Evolutionary conservation across 2,797 vertebrate species (phyloP).

Genomic region (Sebastes nivosus): DNA sequence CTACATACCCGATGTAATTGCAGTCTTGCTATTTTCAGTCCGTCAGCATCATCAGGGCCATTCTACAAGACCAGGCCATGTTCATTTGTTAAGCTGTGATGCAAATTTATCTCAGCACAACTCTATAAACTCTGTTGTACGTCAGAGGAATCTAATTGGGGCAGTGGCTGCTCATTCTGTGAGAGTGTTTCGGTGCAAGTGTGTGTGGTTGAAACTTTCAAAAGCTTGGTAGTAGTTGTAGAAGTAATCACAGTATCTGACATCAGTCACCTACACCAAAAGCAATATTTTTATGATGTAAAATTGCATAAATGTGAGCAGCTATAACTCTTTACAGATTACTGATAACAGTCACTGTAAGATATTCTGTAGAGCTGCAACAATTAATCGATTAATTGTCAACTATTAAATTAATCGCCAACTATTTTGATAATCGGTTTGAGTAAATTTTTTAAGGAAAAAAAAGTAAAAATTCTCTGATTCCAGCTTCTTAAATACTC

Average conservation of each 20-base stretch:
- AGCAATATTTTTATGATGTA: background rate
- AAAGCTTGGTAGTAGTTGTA: background rate
- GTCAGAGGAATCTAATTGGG: background rate
- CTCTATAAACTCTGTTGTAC: background rate
- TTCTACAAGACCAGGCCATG: background rate
- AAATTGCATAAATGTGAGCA: background rate
- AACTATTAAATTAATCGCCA: too few species aligned
- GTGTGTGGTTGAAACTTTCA: background rate
- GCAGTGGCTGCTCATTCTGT: background rate
- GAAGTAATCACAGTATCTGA: background rate
- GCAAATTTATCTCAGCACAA: background rate
- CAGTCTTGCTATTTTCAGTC: constrained; percentile 23
- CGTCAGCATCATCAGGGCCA: constrained; percentile 7
- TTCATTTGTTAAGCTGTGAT: constrained; percentile 23
- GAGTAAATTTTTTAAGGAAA: too few species aligned
- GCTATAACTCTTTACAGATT: background rate
- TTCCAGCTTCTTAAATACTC: too few species aligned
- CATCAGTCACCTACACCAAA: background rate
- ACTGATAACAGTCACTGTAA: background rate
- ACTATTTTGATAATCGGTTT: too few species aligned
- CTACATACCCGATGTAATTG: constrained; percentile 10
- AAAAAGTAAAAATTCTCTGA: too few species aligned
- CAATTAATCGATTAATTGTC: too few species aligned
- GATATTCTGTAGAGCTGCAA: too few species aligned
- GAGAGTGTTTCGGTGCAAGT: background rate